Evolutionary conservation across 2,113 vertebrate genomes (phyloP).

Genomic region (Zosterops lateralis): DNA sequence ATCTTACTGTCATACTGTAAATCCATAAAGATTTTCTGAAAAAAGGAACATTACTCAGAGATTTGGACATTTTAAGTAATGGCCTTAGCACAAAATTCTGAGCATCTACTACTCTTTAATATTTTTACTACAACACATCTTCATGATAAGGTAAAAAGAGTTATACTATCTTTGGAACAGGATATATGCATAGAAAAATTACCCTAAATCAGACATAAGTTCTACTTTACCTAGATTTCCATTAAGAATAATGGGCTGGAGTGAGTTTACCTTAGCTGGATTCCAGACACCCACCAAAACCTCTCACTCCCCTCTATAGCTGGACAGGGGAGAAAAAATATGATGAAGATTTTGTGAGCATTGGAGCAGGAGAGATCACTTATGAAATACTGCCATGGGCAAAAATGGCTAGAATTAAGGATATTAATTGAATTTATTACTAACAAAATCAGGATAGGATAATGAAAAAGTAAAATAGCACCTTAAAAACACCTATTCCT

Average conservation of each 20-base stretch:
- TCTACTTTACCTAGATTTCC: background rate
- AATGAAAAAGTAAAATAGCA: background rate
- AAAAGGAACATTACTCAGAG: background rate
- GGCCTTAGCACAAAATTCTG: background rate
- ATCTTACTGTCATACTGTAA: background rate
- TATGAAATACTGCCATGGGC: fast-evolving
- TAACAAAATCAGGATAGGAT: background rate
- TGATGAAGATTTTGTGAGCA: background rate
- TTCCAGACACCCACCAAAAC: background rate
- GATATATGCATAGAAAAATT: background rate
- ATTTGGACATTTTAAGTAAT: background rate
- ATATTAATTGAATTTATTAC: background rate
- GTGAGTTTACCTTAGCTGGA: background rate
- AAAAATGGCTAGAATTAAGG: background rate
- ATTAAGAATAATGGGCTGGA: background rate
- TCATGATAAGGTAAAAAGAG: background rate
- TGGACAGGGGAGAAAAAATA: background rate
- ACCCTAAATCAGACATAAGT: background rate
- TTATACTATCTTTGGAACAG: background rate
- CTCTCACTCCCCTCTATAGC: no score
- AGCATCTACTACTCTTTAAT: background rate
- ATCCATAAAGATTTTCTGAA: background rate
- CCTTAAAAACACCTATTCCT: background rate
- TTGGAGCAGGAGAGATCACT: background rate
- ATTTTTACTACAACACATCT: background rate